Base-by-base conservation (phyloP, 64 coral and sea anemone genomes). In the Orbicella faveolata region DNA sequence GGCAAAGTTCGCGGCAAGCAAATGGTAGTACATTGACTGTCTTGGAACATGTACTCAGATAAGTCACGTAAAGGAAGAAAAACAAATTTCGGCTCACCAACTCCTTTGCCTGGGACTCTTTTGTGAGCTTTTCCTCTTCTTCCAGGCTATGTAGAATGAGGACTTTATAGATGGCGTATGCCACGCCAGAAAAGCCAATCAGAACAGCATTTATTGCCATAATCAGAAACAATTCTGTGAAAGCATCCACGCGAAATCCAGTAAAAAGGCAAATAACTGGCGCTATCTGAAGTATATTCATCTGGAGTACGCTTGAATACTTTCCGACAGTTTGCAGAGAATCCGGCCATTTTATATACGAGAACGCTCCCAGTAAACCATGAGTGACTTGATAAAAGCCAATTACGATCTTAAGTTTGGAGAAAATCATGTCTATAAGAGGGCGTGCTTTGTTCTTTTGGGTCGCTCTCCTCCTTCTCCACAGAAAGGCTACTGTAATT, bases 1-100 rank as follows among this genome's bases (percentile, higher is more conserved):
- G 81, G 51, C 88, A 90, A 61, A 90, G 63, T 55, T 59, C 59
- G 41, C 74, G 88, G 78, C 88, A 90, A 2, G 88, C 65, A 21
- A 51, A 63, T 36, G 88, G 88, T 26, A 90, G 63, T 52, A 90
- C 88, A 34, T 48, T 37, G 21, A 36, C 54, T 25, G 81, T 61
- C n/a, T 33, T 82, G 5, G 77, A 79, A 53, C 88, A 80, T 0
- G 88, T 90, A 44, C 76, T 72, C 15, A 79, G 77, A 23, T 81
- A 90, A 0, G 65, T 79, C 10, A 90, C 51, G 30, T 81, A 90
- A 19, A 52, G 57, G 34, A 90, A 72, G 33, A 90, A 33, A 23
- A 90, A 82, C 76, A 90, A 14, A 20, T 72, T 65, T 64, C 62
- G 11, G 57, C 54, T 66, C 20, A 90, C 14, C 20, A 72, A 65